Evolutionary conservation across 1,140 invertebrate genomes (phyloP).

Genomic region (Tetramorium parvispinum): DNA sequence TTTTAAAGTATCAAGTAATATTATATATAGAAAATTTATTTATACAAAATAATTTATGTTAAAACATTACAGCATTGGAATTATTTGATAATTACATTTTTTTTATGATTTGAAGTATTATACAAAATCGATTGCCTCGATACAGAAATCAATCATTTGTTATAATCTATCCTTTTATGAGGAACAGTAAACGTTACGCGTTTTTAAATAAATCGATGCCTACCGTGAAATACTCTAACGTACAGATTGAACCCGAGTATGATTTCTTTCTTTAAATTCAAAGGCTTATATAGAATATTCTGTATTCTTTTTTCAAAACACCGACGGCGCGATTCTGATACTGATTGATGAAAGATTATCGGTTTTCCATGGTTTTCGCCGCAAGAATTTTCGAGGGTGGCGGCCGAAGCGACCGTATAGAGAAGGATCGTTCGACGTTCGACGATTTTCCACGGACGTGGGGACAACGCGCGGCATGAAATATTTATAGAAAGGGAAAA

Average conservation of each 20-base stretch:
- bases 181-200: neutral
- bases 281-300: neutral
- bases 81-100: neutral
- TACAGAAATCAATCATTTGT: neutral
- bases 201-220: neutral
- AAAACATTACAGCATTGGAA: neutral
- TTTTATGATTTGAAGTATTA: neutral
- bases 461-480: slow-evolving; percentile 80
- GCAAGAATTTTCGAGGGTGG: slow-evolving; percentile 59
- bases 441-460: slow-evolving; percentile 82
- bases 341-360: slow-evolving; percentile 86
- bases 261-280: slow-evolving; percentile 32
- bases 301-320: neutral
- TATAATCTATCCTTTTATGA: neutral
- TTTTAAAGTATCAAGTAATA: neutral
- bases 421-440: slow-evolving; percentile 60
- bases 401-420: slow-evolving; percentile 12
- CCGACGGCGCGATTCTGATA: slow-evolving; percentile 72
- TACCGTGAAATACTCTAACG: neutral
- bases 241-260: neutral
- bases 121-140: neutral
- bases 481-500: slow-evolving; percentile 82
- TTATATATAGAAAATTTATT: neutral
- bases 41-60: neutral
- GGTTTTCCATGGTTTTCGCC: slow-evolving; percentile 76